Base-by-base conservation (phyloP, 1,140 invertebrate genomes). In the Cryptotermes secundus region DNA sequence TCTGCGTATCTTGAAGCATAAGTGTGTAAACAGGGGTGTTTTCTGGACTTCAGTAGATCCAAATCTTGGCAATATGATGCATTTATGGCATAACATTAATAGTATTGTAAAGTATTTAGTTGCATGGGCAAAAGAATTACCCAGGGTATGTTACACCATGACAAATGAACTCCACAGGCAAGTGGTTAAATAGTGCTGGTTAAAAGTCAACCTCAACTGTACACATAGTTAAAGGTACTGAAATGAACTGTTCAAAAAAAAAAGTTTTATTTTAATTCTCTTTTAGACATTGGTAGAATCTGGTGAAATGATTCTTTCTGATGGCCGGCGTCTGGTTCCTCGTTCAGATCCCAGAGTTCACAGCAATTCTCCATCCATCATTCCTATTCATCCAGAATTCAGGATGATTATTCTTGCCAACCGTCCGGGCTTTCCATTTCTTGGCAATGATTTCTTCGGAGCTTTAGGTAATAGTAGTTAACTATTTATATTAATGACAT, bases 401-500 rank as follows among this genome's bases (percentile, higher is more conserved):
- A 91, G 95, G 85, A 95, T 98, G 90, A 97, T 99, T 86, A 95
- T 99, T 0, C 89, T 99, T 72, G 98, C 98, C 0, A 99, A 99
- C 90, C 92, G 98, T 87, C 98, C 98, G 0, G 98, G 98, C 0
- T 99, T 99, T 89, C 98, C 98, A 38, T 99, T 99, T 90, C 92
- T 99, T 82, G 98, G 98, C 80, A 99, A 99, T 89, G 97, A 99
- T 88, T 98, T 99, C 90, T 99, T 99, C 89, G 96, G 95, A 49
- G 93, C 96, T 34, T 91, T 94, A 86, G 94, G 93, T 92, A 88
- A 86, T 83, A 19, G 45, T 0, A 49, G 16, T 22, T 3, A 19
- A 19, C 45, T 19, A 49, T 49, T 49, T 19, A 49, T 9, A 42
- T 42, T 42, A 12, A 42, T 12, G 16, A 49, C 3, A 22, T 49